Evolutionary conservation across 1,140 invertebrate genomes (phyloP).

Genomic region (Parapsyche elsis): DNA sequence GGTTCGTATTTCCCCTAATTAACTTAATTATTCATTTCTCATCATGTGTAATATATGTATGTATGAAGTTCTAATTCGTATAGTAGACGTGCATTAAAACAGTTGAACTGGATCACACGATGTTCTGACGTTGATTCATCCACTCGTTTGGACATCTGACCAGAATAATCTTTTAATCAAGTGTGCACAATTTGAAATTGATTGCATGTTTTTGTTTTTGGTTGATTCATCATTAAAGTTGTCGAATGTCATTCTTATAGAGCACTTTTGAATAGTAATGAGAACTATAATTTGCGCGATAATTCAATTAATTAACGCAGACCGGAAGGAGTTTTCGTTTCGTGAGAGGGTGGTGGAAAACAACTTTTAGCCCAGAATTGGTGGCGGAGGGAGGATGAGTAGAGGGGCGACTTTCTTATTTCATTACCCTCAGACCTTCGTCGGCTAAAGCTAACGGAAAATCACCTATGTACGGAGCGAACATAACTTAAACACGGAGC

Average conservation of each 20-base stretch:
- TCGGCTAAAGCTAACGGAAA: constrained; percentile 33
- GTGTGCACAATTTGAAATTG: too few relatives aligned
- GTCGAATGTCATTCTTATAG: background rate
- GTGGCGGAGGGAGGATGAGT: background rate
- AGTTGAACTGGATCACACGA: too few relatives aligned
- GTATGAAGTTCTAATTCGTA: too few relatives aligned
- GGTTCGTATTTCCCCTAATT: too few relatives aligned
- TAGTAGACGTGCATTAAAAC: too few relatives aligned
- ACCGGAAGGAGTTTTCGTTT: constrained; percentile 27
- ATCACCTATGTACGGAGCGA: constrained; percentile 9
- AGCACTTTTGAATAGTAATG: background rate
- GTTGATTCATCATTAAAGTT: too few relatives aligned
- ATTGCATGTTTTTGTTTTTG: too few relatives aligned
- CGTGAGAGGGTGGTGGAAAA: constrained; percentile 20
- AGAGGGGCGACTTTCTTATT: constrained; percentile 6
- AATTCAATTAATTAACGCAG: constrained; percentile 41
- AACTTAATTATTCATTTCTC: too few relatives aligned
- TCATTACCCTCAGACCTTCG: constrained; percentile 23
- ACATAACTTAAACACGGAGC: constrained; percentile 26
- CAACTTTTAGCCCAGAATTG: constrained; percentile 30
- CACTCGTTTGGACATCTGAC: too few relatives aligned
- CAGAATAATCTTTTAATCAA: too few relatives aligned
- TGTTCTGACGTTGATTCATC: too few relatives aligned
- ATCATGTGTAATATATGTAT: too few relatives aligned
- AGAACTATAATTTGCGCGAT: constrained; percentile 39